A percentile compares a stretch with the other conserved stretches of the same genome.
These are phyloP conservation scores for Rhyacichthys aspro DNA, from an alignment of 2,797 vertebrate genomes.

Conservation along the genomic window DNA sequence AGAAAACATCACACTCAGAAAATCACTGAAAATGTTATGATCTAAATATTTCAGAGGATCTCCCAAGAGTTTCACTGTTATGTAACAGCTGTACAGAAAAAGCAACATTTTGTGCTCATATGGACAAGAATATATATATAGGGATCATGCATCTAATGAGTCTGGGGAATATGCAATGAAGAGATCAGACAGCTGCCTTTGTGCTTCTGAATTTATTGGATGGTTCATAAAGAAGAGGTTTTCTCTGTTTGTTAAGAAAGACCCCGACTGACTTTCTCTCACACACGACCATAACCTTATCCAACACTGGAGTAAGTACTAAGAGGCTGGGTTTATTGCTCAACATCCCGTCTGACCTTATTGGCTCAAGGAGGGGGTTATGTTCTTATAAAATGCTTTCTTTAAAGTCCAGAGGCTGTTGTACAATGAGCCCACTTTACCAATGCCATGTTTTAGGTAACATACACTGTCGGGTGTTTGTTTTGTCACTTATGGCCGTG, in stretches of 20 bases:
- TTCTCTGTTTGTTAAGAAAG: neutral
- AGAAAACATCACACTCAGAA: neutral
- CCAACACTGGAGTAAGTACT: neutral
- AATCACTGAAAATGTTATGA: conserved; percentile 6
- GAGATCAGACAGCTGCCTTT: neutral
- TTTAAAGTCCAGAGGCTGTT: neutral
- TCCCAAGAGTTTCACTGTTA: neutral
- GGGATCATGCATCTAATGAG: conserved; percentile 4
- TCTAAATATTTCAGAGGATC: conserved; percentile 8
- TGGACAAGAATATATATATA: neutral
- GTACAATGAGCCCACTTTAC: neutral
- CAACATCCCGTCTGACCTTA: neutral
- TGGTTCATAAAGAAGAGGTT: neutral
- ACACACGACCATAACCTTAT: neutral
- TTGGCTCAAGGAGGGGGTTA: neutral
- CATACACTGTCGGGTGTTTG: neutral
- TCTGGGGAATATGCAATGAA: neutral
- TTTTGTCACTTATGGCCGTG: neutral
- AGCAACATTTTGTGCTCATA: conserved; percentile 1
- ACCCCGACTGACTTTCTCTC: neutral
- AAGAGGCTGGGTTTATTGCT: conserved; percentile 1
- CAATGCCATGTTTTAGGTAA: neutral
- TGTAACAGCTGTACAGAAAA: conserved; percentile 5
- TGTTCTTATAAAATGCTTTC: neutral
- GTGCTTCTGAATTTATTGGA: neutral